Evolutionary conservation across 2,888 invertebrate species (phyloP).

Genomic region (Scrobipalpa atriplicella): DNA sequence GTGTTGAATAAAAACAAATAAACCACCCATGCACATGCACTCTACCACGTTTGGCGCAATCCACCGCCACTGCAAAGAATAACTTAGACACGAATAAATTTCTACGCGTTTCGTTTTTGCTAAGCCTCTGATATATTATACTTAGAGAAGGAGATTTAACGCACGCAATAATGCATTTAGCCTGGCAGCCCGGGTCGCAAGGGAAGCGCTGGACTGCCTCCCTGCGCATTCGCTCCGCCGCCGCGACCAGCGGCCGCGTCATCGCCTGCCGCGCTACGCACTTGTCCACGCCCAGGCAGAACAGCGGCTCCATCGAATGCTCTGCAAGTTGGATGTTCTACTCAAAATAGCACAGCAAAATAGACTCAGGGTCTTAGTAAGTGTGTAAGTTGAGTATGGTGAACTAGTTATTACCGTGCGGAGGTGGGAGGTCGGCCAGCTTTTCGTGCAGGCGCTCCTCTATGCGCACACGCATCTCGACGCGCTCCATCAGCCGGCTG

Average conservation of each 20-base stretch:
- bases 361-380: too few species aligned
- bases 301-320: not conserved
- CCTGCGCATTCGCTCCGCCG: not conserved
- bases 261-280: slow-evolving; percentile 1
- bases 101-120: too few species aligned
- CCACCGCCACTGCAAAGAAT: too few species aligned
- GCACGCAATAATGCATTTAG: not conserved
- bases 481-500: not conserved
- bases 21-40: too few species aligned
- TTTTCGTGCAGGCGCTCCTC: not conserved
- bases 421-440: not conserved
- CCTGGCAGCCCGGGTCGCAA: not conserved
- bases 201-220: not conserved
- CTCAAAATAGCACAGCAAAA: too few species aligned
- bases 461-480: not conserved
- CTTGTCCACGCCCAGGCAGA: not conserved
- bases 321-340: not conserved
- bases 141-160: not conserved
- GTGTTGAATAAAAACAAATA: too few species aligned
- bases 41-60: too few species aligned
- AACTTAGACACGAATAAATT: too few species aligned
- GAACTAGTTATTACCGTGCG: not conserved
- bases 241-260: not conserved
- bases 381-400: too few species aligned
- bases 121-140: too few species aligned